Conservation (phyloP, 2,888 invertebrate genomes). For the Sthenelais limicola region DNA sequence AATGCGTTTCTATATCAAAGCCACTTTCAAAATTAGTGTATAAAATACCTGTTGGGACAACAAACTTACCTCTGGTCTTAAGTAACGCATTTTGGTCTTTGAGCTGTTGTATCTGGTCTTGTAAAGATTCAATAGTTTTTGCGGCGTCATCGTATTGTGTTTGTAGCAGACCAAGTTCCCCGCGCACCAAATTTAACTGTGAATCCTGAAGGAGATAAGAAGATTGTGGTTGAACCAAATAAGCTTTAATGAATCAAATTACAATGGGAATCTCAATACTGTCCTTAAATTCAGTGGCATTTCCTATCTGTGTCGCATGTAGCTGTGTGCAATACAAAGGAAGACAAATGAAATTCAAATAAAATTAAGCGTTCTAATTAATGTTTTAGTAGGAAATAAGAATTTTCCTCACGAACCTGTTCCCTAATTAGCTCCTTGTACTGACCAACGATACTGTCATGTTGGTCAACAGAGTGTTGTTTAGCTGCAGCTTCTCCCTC, state of each 20-base stretch:
- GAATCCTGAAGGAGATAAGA: constrained; percentile 67
- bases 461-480: constrained; percentile 64
- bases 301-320: too few relatives aligned
- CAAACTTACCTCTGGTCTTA: constrained; percentile 76
- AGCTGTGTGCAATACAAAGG: neutral
- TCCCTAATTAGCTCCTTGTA: constrained; percentile 93
- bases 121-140: constrained; percentile 79
- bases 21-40: neutral
- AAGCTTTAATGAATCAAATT: too few relatives aligned
- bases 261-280: too few relatives aligned
- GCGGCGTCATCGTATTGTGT: constrained; percentile 56
- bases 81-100: constrained; percentile 90
- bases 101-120: constrained; percentile 82
- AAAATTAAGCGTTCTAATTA: too few relatives aligned
- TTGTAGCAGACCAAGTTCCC: constrained; percentile 61
- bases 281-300: too few relatives aligned
- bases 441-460: constrained; percentile 78
- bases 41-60: neutral
- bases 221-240: too few relatives aligned
- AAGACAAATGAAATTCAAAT: neutral
- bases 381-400: too few relatives aligned
- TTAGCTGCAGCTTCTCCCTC: constrained; percentile 60
- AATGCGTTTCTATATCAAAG: neutral
- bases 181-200: constrained; percentile 61
- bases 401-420: too few relatives aligned